These are phyloP conservation scores for Agapetus fuscipes DNA, from an alignment of 2,888 invertebrate genomes.

Conservation along the genomic window DNA sequence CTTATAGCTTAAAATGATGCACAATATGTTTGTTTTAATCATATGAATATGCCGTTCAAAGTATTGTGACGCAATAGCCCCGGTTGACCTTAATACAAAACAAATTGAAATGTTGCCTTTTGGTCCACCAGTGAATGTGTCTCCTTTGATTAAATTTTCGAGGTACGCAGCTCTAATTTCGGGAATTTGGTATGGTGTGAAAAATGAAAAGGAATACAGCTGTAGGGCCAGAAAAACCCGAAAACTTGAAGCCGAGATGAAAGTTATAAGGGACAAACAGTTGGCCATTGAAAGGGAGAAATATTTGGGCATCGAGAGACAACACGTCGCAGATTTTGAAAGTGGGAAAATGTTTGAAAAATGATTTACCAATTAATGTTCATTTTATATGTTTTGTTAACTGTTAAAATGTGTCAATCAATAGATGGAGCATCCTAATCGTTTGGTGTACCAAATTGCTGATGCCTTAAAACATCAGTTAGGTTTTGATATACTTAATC, in stretches of 20 bases:
- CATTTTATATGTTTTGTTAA: too few species aligned
- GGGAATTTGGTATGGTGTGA: conserved; percentile 33
- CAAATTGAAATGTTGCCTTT: conserved; percentile 26
- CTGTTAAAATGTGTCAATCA: too few species aligned
- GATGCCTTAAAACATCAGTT: too few species aligned
- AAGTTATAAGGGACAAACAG: conserved; percentile 32
- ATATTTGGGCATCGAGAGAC: conserved; percentile 32
- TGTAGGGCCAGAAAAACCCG: conserved; percentile 26
- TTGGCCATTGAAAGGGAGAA: conserved; percentile 28
- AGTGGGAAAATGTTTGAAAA: conserved; percentile 31
- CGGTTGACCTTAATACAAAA: too few species aligned
- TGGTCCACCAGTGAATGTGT: conserved; percentile 35
- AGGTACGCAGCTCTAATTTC: conserved; percentile 32
- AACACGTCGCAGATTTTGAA: conserved; percentile 30
- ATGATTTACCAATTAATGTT: conserved; percentile 1
- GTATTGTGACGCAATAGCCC: too few species aligned
- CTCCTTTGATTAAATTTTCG: conserved; percentile 35
- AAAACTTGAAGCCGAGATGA: conserved; percentile 30
- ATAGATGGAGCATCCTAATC: too few species aligned
- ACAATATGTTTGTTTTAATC: too few species aligned
- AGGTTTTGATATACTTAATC: too few species aligned
- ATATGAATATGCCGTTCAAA: too few species aligned
- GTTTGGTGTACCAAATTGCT: too few species aligned
- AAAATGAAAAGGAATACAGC: conserved; percentile 31
- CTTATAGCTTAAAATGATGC: too few species aligned